Percentiles rank a stretch among this genome's conserved stretches.
These are phyloP conservation scores for Diuraphis noxia DNA, from an alignment of 1,140 invertebrate species.

Conservation along the genomic window DNA sequence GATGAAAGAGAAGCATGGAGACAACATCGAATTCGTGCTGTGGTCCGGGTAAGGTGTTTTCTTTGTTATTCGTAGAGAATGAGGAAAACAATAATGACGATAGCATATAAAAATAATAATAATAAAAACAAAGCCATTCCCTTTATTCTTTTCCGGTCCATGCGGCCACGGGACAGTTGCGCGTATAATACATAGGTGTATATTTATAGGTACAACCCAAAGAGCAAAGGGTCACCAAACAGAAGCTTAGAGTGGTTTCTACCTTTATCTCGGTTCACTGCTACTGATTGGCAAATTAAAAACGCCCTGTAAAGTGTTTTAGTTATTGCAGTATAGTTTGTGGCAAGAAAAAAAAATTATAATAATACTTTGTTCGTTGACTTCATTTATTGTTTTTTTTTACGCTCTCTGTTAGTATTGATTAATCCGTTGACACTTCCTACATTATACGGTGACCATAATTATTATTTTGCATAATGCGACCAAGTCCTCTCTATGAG, in stretches of 20 bases:
- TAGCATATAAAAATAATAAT: not conserved
- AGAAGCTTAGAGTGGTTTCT: not conserved
- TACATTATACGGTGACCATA: not conserved
- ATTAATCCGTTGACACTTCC: not conserved
- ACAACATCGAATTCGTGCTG: conserved; percentile 86
- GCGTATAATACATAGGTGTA: not conserved
- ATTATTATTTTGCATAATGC: not conserved
- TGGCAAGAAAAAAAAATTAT: not conserved
- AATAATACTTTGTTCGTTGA: not conserved
- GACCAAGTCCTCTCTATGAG: not conserved
- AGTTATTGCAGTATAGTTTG: not conserved
- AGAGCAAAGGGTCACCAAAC: not conserved
- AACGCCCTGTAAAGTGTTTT: not conserved
- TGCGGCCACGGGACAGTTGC: not conserved
- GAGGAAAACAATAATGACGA: not conserved
- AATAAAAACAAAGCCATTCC: not conserved
- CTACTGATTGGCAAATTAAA: conserved; percentile 33
- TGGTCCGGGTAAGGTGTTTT: conserved; percentile 83
- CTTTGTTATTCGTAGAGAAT: not conserved
- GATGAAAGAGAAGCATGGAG: conserved; percentile 77
- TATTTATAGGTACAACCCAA: not conserved
- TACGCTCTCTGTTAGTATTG: not conserved
- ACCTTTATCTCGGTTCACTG: not conserved
- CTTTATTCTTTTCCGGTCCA: not conserved
- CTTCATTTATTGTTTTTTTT: not conserved